Evolutionary conservation across 2,797 vertebrate species (phyloP).

Genomic region (Dipus sagitta): DNA sequence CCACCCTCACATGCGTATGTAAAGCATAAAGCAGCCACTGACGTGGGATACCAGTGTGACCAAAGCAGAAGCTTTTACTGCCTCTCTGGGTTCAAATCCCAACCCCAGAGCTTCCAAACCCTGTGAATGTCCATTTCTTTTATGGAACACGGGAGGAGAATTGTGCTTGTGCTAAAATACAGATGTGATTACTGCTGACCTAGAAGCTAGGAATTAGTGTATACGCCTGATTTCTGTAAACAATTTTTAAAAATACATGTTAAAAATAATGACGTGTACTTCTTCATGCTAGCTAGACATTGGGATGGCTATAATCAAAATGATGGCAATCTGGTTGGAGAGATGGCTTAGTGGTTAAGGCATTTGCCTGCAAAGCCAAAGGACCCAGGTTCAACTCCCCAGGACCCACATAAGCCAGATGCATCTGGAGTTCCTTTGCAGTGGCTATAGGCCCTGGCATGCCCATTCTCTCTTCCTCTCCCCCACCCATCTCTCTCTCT

Average conservation of each 20-base stretch:
- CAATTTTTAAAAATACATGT: background rate
- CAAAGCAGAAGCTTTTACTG: background rate
- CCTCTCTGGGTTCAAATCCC: conserved; percentile 5
- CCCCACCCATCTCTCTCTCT: too few species aligned
- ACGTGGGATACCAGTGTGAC: background rate
- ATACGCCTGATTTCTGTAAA: background rate
- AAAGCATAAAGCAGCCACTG: background rate
- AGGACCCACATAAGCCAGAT: too few species aligned
- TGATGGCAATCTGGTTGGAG: too few species aligned
- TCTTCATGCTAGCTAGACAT: background rate
- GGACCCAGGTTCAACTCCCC: too few species aligned
- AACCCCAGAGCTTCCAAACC: background rate
- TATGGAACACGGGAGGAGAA: background rate
- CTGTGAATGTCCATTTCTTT: background rate
- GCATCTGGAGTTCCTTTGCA: too few species aligned
- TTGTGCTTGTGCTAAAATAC: background rate
- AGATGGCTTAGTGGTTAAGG: too few species aligned
- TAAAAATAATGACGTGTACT: background rate
- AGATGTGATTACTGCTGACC: background rate
- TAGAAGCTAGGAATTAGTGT: background rate
- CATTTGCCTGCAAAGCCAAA: too few species aligned
- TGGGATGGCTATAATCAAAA: background rate
- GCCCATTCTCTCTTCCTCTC: too few species aligned
- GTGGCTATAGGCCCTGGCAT: too few species aligned
- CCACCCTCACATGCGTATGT: background rate